These are phyloP conservation scores for Pterocles burchelli DNA, from an alignment of 2,113 vertebrate species.

Conservation along the genomic window DNA sequence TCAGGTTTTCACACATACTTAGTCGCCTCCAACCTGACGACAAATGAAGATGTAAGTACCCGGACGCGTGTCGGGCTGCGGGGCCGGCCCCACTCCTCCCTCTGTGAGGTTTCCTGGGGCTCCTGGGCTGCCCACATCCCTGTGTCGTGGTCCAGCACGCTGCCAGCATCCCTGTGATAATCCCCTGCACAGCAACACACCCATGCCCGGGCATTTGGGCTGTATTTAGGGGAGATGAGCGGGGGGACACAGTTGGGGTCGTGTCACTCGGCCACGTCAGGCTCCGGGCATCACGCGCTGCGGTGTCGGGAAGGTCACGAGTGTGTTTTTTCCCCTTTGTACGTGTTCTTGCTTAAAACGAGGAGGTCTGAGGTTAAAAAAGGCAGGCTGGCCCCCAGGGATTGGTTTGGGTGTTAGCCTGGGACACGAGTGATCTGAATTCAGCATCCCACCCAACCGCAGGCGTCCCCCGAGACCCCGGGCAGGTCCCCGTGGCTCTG, in stretches of 20 bases:
- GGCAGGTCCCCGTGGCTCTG: constrained; percentile 45
- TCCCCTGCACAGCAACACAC: background rate
- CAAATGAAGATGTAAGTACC: constrained; percentile 94
- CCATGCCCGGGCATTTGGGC: background rate
- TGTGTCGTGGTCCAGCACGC: accelerated
- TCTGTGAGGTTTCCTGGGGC: background rate
- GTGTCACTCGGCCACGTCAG: background rate
- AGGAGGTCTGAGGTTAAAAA: background rate
- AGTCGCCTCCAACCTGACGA: constrained; percentile 95
- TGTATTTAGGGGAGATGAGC: background rate
- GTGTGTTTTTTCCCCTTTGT: background rate
- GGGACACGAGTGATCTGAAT: background rate
- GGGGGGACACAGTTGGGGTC: background rate
- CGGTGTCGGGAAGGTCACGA: background rate
- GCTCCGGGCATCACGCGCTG: accelerated
- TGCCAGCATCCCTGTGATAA: background rate
- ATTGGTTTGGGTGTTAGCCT: background rate
- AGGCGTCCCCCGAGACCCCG: background rate
- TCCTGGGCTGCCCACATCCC: background rate
- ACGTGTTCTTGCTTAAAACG: background rate
- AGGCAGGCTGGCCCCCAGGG: background rate
- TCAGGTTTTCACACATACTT: constrained; percentile 98
- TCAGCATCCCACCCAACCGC: background rate
- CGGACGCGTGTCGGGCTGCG: background rate
- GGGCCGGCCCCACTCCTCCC: background rate